Base-by-base conservation (phyloP, 2,888 invertebrate genomes). In the Thumatha senex region DNA sequence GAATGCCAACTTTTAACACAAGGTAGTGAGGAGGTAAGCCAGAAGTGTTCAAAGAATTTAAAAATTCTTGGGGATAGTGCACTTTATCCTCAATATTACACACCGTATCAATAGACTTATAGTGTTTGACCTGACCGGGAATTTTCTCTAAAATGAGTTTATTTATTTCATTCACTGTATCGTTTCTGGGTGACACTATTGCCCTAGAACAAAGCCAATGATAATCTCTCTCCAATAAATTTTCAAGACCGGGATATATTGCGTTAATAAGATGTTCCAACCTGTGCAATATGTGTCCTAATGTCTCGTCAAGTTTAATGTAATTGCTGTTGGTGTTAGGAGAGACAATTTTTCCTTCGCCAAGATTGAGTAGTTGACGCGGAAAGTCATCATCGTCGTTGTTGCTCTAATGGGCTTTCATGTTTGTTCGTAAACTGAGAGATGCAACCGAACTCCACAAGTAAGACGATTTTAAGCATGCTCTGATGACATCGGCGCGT, bases 11-110 rank as follows among this genome's bases (percentile, higher is more conserved):
- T 59, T 64, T 64, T 58, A n/a, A n/a, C n/a, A n/a, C n/a, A 65
- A 65, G n/a, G 57, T 58, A 49, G 39, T 66, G 65, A 18, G 66
- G 56, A 47, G 63, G 57, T 12, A 67, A 51, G 3, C 63, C 63
- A 54, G 63, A 9, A 30, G 64, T 65, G 36, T 62, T 67, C 3
- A 69, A 44, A 1, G 62, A 72, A 70, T 72, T 72, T 55, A 68
- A 62, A 70, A 69, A 70, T 15, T 56, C 70, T 60, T 44, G 43
- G 7, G 64, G 65, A 10, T 67, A 63, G 35, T 67, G 43, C 9
- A 44, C 43, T 35, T 24, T 11, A 11, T 30, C 30, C 8, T 30
- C 30, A 8, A 30, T 7, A 30, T 30, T 30, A 30, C 7, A 7
- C 30, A 30, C 30, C 8, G 30, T 30, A 8, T 30, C 30, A 30